phyloP scores from a whole-genome alignment of 2,113 vertebrate species.

The Rhinichthys klamathensis region DNA sequence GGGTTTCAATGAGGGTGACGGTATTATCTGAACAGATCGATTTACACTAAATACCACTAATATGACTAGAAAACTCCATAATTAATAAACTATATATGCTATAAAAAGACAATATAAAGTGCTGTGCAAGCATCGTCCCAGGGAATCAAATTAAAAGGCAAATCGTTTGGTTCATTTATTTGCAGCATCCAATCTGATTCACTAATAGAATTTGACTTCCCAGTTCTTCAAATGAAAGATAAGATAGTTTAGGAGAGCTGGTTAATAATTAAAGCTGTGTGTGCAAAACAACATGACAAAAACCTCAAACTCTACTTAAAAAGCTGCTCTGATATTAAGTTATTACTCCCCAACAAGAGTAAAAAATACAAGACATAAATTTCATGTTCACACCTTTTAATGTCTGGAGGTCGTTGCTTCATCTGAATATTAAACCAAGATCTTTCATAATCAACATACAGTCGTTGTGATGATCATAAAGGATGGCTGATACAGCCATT shows the following conservation, averaged over 20 bases:
- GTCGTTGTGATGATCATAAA: conserved; percentile 16
- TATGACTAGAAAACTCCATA: not conserved
- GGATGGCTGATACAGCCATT: conserved; percentile 52
- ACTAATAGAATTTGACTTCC: not conserved
- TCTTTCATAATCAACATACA: conserved; percentile 1
- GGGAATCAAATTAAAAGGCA: not conserved
- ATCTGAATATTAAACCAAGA: conserved; percentile 40
- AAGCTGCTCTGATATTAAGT: not conserved
- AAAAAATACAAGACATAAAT: conserved; percentile 5
- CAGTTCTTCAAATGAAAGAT: not conserved
- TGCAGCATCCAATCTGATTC: not conserved
- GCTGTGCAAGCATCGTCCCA: not conserved
- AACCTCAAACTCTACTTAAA: not conserved
- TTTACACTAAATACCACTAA: not conserved
- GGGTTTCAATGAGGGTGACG: not conserved
- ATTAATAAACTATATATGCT: not conserved
- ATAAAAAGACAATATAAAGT: not conserved
- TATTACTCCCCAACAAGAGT: not conserved
- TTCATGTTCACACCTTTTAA: conserved; percentile 64
- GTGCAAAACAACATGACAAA: not conserved
- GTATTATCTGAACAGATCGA: not conserved
- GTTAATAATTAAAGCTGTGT: not conserved
- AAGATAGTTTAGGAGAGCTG: not conserved
- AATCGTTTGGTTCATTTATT: not conserved
- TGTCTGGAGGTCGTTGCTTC: conserved; percentile 52